phyloP scores from a whole-genome alignment of 2,888 invertebrate genomes.

The Chesias legatella region DNA sequence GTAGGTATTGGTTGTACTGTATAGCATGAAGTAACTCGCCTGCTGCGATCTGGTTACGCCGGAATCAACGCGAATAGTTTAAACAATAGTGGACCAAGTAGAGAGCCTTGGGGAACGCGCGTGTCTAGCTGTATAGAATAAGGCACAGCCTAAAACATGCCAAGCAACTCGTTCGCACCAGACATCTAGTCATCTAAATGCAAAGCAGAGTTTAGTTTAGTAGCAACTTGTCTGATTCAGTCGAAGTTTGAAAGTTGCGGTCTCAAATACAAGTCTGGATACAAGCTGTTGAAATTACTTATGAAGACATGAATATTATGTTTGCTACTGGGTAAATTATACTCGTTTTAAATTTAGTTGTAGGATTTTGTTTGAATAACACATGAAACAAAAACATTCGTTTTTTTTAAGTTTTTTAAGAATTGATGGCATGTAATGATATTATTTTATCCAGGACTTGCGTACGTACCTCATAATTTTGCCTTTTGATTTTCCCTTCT shows the following conservation, averaged over 20 bases:
- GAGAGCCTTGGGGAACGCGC: slow-evolving; percentile 9
- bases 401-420: too few species aligned
- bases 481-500: too few species aligned
- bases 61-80: background rate
- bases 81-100: slow-evolving; percentile 3
- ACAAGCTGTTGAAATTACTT: slow-evolving; percentile 1
- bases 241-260: slow-evolving; percentile 13
- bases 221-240: slow-evolving; percentile 14
- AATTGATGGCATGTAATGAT: too few species aligned
- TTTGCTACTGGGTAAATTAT: too few species aligned
- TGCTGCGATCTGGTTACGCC: slow-evolving; percentile 5
- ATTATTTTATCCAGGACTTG: too few species aligned
- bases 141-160: slow-evolving; percentile 1
- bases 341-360: too few species aligned
- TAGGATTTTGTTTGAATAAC: too few species aligned
- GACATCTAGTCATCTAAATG: slow-evolving; percentile 9
- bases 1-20: too few species aligned
- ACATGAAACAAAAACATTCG: too few species aligned
- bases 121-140: background rate
- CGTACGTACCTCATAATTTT: too few species aligned
- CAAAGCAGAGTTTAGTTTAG: slow-evolving; percentile 11
- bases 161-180: slow-evolving; percentile 6
- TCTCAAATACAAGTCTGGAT: slow-evolving; percentile 14
- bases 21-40: too few species aligned
- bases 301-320: too few species aligned